Base-by-base conservation (phyloP, 2,797 vertebrate genomes). In the Gymnopithys bicolor region DNA sequence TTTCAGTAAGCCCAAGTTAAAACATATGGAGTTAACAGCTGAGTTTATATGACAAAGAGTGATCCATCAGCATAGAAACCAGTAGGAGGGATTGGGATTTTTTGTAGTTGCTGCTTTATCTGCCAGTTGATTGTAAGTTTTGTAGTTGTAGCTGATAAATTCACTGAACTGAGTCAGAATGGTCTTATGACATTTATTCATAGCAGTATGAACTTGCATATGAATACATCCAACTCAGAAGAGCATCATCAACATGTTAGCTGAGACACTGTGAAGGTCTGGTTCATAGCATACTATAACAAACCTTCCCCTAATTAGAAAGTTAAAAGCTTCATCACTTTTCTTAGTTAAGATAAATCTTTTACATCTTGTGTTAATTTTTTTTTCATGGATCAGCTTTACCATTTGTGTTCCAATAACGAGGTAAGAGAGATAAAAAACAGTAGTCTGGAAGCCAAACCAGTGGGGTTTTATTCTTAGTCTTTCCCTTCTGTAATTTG, bases 161-260 rank as follows among this genome's bases (percentile, higher is more conserved):
- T 76, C 80, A 67, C 83, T 66, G 62, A 89, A 86, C 70, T 92
- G 94, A 94, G 79, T 93, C 90, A 94, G 83, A 93, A 88, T 30
- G 48, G 79, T 90, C 94, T 93, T 66, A 66, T 78, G 85, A 94
- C 77, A 78, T 94, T 94, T 92, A 94, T 93, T 95, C 91, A 93
- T 49, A 75, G 59, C 24, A 86, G 35, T 37, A 60, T 41, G 58
- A 94, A 77, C 37, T 89, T 89, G 60, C 35, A 19, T 49, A 66
- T 41, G 62, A 94, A 84, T 75, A 75, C 71, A 78, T 49, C 83
- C 64, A 58, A 56, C 60, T 80, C 66, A 91, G 66, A 84, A 59
- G 76, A 95, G 33, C n/a, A 87, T 66, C 51, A 70, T 53, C 64
- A 71, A 16, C 7, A 13, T 60, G 52, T 45, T 77, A 85, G 64